Evolutionary conservation across 2,113 vertebrate genomes (phyloP).

Genomic region (Paedocypris sp.): DNA sequence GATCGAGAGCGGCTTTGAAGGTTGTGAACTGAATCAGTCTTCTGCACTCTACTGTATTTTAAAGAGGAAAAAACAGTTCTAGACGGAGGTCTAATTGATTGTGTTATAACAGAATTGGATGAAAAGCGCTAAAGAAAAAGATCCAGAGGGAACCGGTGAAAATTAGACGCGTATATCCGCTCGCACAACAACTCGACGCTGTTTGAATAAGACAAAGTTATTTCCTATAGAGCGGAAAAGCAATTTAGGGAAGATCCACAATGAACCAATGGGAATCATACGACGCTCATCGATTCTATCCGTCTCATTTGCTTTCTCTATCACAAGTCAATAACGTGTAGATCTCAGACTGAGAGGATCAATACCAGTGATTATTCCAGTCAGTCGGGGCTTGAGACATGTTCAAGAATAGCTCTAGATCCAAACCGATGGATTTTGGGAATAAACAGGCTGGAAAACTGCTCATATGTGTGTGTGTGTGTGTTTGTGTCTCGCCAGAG

Average conservation of each 20-base stretch:
- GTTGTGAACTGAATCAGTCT: background rate
- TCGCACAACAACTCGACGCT: background rate
- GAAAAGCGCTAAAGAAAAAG: background rate
- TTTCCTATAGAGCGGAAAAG: background rate
- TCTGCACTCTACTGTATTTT: background rate
- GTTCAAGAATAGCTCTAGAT: too few species aligned
- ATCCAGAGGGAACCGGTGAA: too few species aligned
- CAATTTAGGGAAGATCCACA: background rate
- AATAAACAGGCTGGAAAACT: too few species aligned
- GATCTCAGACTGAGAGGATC: slow-evolving; percentile 13
- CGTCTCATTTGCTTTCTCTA: slow-evolving; percentile 2
- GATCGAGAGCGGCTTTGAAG: background rate
- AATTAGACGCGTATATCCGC: background rate
- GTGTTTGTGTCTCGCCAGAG: too few species aligned
- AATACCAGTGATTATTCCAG: background rate
- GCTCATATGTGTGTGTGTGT: too few species aligned
- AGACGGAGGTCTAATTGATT: slow-evolving; percentile 14
- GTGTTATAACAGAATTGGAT: slow-evolving; percentile 9
- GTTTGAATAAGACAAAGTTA: background rate
- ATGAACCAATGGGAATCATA: background rate
- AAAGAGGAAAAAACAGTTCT: slow-evolving; percentile 6
- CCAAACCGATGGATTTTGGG: too few species aligned
- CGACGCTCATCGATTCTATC: slow-evolving; percentile 8
- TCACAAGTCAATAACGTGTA: slow-evolving; percentile 3
- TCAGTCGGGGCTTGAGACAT: background rate